phyloP scores from a whole-genome alignment of 2,888 invertebrate species.

The Eutolmus rufibarbis region DNA sequence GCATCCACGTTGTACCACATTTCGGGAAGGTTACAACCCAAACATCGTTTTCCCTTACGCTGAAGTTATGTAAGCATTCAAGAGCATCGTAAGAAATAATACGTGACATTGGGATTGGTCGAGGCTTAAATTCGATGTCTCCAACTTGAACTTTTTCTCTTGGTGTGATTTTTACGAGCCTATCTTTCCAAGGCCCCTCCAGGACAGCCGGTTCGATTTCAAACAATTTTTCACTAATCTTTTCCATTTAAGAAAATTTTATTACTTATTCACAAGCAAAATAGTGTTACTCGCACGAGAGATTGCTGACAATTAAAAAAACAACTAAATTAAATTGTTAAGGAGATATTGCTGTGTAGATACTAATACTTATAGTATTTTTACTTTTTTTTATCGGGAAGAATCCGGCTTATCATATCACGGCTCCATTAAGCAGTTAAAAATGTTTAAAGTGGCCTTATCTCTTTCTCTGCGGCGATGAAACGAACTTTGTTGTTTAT shows the following conservation, averaged over 20 bases:
- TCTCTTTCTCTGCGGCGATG: neutral
- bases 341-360: neutral
- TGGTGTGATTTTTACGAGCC: neutral
- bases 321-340: neutral
- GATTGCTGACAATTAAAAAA: neutral
- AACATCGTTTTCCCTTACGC: slow-evolving; percentile 57
- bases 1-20: slow-evolving; percentile 61
- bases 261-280: neutral
- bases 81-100: slow-evolving; percentile 33
- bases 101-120: neutral
- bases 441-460: neutral
- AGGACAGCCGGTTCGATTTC: neutral
- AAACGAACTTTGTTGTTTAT: neutral
- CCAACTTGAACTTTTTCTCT: neutral
- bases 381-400: neutral
- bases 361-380: no score
- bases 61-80: slow-evolving; percentile 54
- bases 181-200: neutral
- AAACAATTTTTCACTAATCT: neutral
- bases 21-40: slow-evolving; percentile 59
- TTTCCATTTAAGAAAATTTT: neutral
- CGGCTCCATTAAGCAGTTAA: neutral
- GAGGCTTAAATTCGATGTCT: neutral
- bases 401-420: neutral
- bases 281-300: neutral